A percentile compares a stretch with the other conserved stretches of the same genome.
Conservation (phyloP, 2,888 invertebrate genomes). For the Parthenolecanium corni region DNA sequence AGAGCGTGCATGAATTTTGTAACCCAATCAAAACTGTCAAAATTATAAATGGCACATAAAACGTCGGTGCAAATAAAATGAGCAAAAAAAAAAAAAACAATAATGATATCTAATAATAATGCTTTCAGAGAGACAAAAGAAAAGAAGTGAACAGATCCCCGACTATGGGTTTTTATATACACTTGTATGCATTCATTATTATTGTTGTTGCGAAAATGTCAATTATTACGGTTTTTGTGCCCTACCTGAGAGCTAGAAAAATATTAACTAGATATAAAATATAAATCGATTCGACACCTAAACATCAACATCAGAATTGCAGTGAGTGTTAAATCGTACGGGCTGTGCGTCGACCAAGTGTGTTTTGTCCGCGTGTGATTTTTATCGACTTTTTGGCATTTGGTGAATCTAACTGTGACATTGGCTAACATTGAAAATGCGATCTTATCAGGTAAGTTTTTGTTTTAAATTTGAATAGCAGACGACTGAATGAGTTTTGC, state of each 20-base stretch:
- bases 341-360: neutral
- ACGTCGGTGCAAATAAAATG: neutral
- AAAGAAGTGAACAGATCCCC: neutral
- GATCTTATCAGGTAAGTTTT: neutral
- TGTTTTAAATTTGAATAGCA: neutral
- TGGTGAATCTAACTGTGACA: neutral
- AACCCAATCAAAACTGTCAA: constrained; percentile 1
- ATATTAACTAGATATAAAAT: neutral
- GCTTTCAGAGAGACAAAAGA: neutral
- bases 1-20: neutral
- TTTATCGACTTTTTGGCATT: neutral
- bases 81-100: neutral
- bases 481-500: neutral
- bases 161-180: neutral
- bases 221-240: constrained; percentile 11
- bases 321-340: neutral
- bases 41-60: constrained; percentile 2
- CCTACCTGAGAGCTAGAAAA: neutral
- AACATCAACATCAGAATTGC: neutral
- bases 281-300: constrained; percentile 11
- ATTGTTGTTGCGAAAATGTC: constrained; percentile 4
- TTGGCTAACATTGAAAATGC: neutral
- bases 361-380: neutral
- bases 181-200: too few species aligned
- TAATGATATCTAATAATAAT: too few species aligned